phyloP scores from a whole-genome alignment of 2,113 vertebrate genomes.

The Catagonus wagneri region DNA sequence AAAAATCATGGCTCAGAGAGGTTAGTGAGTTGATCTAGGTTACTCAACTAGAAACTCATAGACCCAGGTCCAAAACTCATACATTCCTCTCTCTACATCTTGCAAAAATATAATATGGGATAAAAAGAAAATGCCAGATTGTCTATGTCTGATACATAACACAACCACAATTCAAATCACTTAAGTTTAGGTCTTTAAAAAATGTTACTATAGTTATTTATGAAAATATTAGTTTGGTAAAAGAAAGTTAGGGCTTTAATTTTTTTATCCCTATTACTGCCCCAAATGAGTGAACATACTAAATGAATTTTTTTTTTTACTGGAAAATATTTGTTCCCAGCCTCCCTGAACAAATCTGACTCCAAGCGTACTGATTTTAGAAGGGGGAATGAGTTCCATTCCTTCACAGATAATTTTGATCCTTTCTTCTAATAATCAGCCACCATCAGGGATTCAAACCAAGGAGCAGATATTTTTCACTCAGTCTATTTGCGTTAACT shows the following conservation, averaged over 20 bases:
- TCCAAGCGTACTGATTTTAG: background rate
- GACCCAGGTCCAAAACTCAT: background rate
- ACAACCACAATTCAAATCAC: background rate
- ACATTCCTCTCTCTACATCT: background rate
- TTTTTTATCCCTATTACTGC: background rate
- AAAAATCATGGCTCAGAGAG: slow-evolving; percentile 5
- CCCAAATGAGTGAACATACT: background rate
- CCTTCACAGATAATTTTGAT: slow-evolving; percentile 26
- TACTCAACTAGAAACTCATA: background rate
- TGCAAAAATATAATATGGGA: slow-evolving; percentile 8
- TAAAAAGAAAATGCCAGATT: slow-evolving; percentile 47
- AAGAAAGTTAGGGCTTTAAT: background rate
- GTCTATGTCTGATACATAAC: background rate
- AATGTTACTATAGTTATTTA: too few relatives aligned
- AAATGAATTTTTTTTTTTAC: background rate
- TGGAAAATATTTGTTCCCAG: background rate
- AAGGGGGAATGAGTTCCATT: background rate
- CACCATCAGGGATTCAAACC: background rate
- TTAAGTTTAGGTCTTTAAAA: background rate
- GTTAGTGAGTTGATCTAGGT: background rate
- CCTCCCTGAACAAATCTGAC: background rate
- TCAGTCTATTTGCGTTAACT: slow-evolving; percentile 14
- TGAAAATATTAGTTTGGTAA: too few relatives aligned
- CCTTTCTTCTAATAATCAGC: background rate
- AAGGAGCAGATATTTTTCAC: background rate